Evolutionary conservation across 1,140 invertebrate genomes (phyloP), one percentile per base, ranked within the genome.

Genomic region (Sinella curviseta): DNA sequence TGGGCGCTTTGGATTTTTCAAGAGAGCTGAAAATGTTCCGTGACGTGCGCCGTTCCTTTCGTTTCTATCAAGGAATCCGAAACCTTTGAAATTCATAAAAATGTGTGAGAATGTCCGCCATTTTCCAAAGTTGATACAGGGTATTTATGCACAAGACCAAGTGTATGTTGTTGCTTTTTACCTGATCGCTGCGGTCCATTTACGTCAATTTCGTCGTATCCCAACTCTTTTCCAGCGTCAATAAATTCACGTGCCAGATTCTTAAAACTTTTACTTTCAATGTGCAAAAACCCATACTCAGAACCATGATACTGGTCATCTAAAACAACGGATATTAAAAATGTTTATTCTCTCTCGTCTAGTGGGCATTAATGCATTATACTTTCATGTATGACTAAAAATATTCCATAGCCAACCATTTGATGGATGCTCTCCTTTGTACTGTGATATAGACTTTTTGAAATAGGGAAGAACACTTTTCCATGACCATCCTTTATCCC

Each of bases 401-500:
- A 48, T 48, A 48, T 12, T 8, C 20, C 8, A 20, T 31, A 4
- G 35, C 24, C 2, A 14, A 75, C 74, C 39, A 30, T 75, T 75
- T 8, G 34, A n/a, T 48, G 12, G 39, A 26, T 48, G 39, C 39
- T 75, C 74, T 48, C 74, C 74, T 3, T 75, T 75, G 28, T 75
- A 75, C 17, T 36, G 24, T 17, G 34, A 48, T 14, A 75, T 75
- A 14, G 87, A 86, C 80, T 90, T 90, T 0, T 85, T 86, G 76
- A 91, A 91, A 80, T 90, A 91, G 0, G 88, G 89, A 0, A 90
- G 81, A 0, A 91, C 87, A 20, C 90, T 87, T 3, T 91, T 87
- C 84, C 90, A 92, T 8, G 87, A 89, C 93, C 92, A 90, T 36
- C 4, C 28, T 39, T n/a, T 1, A 24, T 75, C 74, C 14, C 74